These are phyloP conservation scores for Trichogramma pretiosum DNA, from an alignment of 1,140 invertebrate genomes.

Conservation along the genomic window DNA sequence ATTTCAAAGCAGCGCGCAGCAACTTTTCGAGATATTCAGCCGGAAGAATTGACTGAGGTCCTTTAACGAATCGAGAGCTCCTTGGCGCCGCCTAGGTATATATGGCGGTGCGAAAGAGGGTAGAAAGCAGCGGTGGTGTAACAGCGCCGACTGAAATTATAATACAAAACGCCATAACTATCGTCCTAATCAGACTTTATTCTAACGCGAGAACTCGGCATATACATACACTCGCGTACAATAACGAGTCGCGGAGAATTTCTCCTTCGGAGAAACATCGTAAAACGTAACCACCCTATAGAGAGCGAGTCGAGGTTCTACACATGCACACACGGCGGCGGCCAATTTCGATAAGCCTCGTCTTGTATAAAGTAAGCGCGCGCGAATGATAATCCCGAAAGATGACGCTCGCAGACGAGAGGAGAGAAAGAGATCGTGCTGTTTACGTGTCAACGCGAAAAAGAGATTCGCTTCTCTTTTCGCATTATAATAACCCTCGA, in stretches of 20 bases:
- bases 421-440: too few relatives aligned
- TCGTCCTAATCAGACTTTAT: conserved; percentile 45
- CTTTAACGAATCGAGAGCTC: conserved; percentile 36
- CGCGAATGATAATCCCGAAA: too few relatives aligned
- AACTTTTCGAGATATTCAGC: too few relatives aligned
- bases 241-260: neutral
- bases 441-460: conserved; percentile 8
- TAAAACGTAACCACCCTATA: conserved; percentile 40
- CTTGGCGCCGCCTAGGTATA: conserved; percentile 19
- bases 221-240: conserved; percentile 21
- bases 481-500: neutral
- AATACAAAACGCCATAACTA: conserved; percentile 46
- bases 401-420: too few relatives aligned
- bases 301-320: conserved; percentile 26
- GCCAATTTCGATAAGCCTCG: too few relatives aligned
- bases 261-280: conserved; percentile 29
- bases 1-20: too few relatives aligned
- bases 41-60: too few relatives aligned
- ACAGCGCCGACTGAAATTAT: conserved; percentile 31
- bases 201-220: conserved; percentile 37
- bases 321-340: too few relatives aligned
- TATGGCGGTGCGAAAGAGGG: neutral
- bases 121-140: too few relatives aligned
- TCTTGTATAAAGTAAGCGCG: too few relatives aligned
- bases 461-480: too few relatives aligned